Percentiles rank a stretch among this genome's conserved stretches.
These are phyloP conservation scores for Astyanax mexicanus DNA, from an alignment of 2,797 vertebrate genomes.

Conservation along the genomic window DNA sequence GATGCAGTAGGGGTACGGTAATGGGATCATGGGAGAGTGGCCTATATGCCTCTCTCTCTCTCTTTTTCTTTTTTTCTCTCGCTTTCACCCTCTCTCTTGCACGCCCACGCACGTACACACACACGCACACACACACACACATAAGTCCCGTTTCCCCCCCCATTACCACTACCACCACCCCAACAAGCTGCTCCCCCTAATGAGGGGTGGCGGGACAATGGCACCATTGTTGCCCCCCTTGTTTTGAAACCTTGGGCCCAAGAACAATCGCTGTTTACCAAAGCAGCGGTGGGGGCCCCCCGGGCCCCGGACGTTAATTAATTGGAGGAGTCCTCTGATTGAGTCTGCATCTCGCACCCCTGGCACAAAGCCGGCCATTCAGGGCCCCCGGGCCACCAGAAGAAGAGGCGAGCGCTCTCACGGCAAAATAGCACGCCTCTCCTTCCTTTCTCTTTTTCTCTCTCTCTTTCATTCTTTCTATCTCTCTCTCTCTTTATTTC, in stretches of 20 bases:
- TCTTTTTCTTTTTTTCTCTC: neutral
- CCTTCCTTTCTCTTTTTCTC: constrained; percentile 46
- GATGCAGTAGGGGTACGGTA: constrained; percentile 80
- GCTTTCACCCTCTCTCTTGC: constrained; percentile 47
- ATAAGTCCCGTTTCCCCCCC: constrained; percentile 61
- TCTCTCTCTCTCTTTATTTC: constrained; percentile 57
- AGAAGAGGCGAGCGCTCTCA: constrained; percentile 29
- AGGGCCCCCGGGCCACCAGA: constrained; percentile 23
- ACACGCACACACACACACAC: constrained; percentile 51
- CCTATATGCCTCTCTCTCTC: constrained; percentile 71
- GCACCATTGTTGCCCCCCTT: constrained; percentile 85
- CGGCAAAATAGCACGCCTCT: constrained; percentile 57
- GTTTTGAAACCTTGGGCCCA: constrained; percentile 79
- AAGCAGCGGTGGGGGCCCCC: constrained; percentile 79
- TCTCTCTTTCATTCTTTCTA: constrained; percentile 45
- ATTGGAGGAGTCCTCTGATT: constrained; percentile 81
- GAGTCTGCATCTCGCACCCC: constrained; percentile 73
- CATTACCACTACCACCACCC: too few species aligned
- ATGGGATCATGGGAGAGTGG: constrained; percentile 77
- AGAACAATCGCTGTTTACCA: constrained; percentile 90
- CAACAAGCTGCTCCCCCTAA: constrained; percentile 72
- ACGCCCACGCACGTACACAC: constrained; percentile 51
- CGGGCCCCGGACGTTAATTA: constrained; percentile 73
- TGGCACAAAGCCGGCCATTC: constrained; percentile 68
- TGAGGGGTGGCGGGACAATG: constrained; percentile 89